Evolutionary conservation across 2,888 invertebrate species (phyloP).

Genomic region (Prenolepis imparis): DNA sequence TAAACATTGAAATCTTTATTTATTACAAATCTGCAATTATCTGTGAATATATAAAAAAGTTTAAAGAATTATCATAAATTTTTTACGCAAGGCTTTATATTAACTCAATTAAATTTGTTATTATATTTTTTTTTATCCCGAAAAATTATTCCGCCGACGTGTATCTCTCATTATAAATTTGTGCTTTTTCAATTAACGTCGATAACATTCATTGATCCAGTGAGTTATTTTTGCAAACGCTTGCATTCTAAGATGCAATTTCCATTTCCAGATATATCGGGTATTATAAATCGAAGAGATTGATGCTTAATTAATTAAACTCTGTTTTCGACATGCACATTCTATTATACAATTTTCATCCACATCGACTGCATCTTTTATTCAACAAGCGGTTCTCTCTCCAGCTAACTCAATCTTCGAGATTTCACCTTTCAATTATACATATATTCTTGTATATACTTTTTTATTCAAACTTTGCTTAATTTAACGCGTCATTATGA

Average conservation of each 20-base stretch:
- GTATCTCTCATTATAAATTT: neutral
- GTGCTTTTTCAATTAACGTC: neutral
- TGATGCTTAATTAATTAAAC: conserved; percentile 5
- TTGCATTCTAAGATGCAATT: neutral
- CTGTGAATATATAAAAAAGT: neutral
- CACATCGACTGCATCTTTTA: neutral
- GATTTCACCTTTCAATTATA: conserved; percentile 10
- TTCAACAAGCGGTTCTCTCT: neutral
- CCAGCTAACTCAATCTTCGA: conserved; percentile 3
- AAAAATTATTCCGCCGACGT: neutral
- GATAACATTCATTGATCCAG: conserved; percentile 1
- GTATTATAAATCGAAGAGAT: neutral
- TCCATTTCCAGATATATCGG: neutral
- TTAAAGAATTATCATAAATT: neutral
- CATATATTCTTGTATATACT: neutral
- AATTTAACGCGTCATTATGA: conserved; percentile 17
- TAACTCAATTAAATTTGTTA: neutral
- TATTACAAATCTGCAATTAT: neutral
- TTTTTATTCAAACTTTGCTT: conserved; percentile 23
- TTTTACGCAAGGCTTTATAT: neutral
- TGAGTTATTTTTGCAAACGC: conserved; percentile 19
- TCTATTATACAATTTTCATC: neutral
- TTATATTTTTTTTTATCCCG: neutral
- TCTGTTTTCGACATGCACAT: neutral
- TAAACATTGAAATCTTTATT: conserved; percentile 2